phyloP scores from a whole-genome alignment of 2,113 vertebrate genomes.

The Callithrix jacchus region DNA sequence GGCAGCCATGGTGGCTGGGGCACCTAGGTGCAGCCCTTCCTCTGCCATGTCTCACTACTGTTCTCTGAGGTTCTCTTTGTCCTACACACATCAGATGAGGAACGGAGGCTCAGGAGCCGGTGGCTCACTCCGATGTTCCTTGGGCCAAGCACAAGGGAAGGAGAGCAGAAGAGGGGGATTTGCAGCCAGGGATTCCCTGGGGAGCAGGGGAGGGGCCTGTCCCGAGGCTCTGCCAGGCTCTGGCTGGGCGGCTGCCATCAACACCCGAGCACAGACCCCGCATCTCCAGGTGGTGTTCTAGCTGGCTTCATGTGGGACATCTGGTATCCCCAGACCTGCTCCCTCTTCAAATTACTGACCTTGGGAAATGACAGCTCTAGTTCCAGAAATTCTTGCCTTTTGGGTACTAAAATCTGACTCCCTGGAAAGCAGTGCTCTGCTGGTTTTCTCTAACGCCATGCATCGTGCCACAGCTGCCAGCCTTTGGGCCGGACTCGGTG shows the following conservation, averaged over 20 bases:
- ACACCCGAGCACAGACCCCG: too few relatives aligned
- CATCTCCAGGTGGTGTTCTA: not conserved
- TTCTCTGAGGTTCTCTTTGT: accelerated
- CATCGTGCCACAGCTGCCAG: not conserved
- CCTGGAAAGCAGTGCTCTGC: not conserved
- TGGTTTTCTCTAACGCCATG: not conserved
- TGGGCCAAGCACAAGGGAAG: accelerated
- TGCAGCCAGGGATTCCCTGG: accelerated
- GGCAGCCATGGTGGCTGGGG: accelerated
- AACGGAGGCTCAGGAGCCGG: not conserved
- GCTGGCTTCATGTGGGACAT: too few relatives aligned
- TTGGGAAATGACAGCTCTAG: not conserved
- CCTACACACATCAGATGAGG: accelerated
- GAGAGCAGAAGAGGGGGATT: not conserved
- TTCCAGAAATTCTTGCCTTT: not conserved
- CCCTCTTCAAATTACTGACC: too few relatives aligned
- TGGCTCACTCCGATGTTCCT: accelerated
- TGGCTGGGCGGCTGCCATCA: accelerated
- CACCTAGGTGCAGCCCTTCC: accelerated
- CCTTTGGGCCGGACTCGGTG: not conserved
- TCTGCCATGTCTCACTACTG: accelerated
- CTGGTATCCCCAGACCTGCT: not conserved
- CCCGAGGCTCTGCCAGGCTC: not conserved
- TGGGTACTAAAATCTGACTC: accelerated
- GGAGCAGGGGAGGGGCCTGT: accelerated